phyloP scores from a whole-genome alignment of 37 sponge, comb jelly and placozoan species.

The Lycopodina hypogea region DNA sequence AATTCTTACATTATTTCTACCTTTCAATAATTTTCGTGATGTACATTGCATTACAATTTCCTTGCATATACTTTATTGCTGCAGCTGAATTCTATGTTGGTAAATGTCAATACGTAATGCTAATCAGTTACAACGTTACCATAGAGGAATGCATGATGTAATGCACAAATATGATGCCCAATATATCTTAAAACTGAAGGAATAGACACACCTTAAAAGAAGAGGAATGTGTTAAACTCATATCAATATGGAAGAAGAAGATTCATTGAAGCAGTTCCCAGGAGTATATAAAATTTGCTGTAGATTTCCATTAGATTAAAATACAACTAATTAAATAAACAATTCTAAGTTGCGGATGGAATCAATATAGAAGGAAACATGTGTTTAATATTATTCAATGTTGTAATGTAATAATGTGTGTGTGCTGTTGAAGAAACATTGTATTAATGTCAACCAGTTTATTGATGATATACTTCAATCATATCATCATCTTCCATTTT shows the following conservation, averaged over 20 bases:
- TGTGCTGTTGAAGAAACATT: not conserved
- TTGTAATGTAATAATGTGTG: not conserved
- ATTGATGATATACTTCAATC: constrained; percentile 95
- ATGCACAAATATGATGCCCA: constrained; percentile 62
- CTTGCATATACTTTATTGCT: not conserved
- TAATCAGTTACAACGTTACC: constrained; percentile 62
- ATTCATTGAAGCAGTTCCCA: constrained; percentile 69
- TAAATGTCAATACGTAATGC: constrained; percentile 53
- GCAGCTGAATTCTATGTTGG: constrained; percentile 85
- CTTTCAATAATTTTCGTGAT: not conserved
- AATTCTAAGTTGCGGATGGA: too few relatives aligned
- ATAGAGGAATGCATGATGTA: constrained; percentile 71
- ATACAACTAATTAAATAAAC: not conserved
- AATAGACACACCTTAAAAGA: constrained; percentile 78
- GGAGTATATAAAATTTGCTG: constrained; percentile 65
- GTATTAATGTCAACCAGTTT: constrained; percentile 83
- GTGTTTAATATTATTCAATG: not conserved
- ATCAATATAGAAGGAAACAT: too few relatives aligned
- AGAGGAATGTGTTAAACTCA: constrained; percentile 44
- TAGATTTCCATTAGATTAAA: not conserved
- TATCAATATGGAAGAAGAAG: constrained; percentile 43
- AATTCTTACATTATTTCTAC: not conserved
- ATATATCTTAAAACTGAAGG: constrained; percentile 75
- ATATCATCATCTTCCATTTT: constrained; percentile 99
- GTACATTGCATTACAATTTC: not conserved